Percentiles rank a stretch among this genome's conserved stretches.
Evolutionary conservation across 2,797 vertebrate genomes (phyloP).

Genomic region (Limnodromus scolopaceus): DNA sequence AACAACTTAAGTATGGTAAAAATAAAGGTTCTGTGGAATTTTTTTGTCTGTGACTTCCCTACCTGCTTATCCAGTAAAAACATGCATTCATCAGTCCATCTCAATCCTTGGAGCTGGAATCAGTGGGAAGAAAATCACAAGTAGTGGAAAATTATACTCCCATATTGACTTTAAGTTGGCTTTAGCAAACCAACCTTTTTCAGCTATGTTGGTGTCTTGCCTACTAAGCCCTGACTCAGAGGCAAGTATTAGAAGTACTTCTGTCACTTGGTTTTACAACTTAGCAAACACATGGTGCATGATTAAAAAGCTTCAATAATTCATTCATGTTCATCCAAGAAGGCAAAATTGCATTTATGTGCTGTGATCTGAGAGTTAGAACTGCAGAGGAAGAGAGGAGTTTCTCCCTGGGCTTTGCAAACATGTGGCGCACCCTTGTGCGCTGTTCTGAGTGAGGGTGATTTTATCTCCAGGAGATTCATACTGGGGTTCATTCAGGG

Average conservation of each 20-base stretch:
- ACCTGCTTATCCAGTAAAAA: slow-evolving; percentile 58
- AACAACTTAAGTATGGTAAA: slow-evolving; percentile 10
- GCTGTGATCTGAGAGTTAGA: neutral
- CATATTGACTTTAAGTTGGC: neutral
- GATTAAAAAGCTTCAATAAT: neutral
- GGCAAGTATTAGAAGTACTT: neutral
- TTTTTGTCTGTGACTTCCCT: neutral
- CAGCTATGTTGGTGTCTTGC: neutral
- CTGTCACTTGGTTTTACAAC: neutral
- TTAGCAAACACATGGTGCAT: neutral
- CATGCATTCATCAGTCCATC: slow-evolving; percentile 8
- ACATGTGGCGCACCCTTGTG: fast-evolving
- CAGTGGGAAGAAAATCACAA: slow-evolving; percentile 14
- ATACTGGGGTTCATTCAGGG: neutral
- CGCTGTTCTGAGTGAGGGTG: neutral
- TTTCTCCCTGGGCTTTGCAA: neutral
- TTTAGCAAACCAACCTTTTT: neutral
- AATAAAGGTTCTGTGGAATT: slow-evolving; percentile 5
- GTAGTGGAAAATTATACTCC: neutral
- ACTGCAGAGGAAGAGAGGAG: neutral
- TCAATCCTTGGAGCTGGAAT: slow-evolving; percentile 26
- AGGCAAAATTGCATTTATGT: neutral
- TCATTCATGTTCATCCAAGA: neutral
- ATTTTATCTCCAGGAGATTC: neutral
- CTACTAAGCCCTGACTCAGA: neutral